Conservation (phyloP, 1,140 invertebrate genomes). For the Condylostylus longicornis region DNA sequence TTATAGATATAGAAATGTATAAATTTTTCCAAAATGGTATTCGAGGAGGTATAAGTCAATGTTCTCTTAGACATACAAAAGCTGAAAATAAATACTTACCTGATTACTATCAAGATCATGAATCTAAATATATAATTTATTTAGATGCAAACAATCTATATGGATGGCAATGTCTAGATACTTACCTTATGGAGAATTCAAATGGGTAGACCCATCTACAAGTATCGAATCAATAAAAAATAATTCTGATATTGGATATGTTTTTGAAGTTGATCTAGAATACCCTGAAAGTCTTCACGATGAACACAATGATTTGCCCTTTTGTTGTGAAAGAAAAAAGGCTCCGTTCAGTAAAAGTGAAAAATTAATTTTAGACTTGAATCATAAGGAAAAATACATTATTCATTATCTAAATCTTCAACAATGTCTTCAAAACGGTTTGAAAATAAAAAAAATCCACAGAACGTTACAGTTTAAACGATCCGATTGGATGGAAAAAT, state of each 20-base stretch:
- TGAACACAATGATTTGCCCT: too few species aligned
- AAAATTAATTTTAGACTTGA: too few species aligned
- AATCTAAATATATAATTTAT: conserved; percentile 14
- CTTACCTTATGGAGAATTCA: conserved; percentile 22
- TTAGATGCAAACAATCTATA: conserved; percentile 22
- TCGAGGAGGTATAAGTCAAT: conserved; percentile 28
- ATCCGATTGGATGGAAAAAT: too few species aligned
- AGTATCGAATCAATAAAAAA: conserved; percentile 14
- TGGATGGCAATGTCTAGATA: conserved; percentile 27
- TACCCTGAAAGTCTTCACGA: too few species aligned
- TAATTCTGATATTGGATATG: conserved; percentile 20
- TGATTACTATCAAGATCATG: conserved; percentile 9
- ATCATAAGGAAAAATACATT: too few species aligned
- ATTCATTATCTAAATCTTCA: too few species aligned
- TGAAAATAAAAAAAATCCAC: too few species aligned
- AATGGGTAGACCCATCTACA: conserved; percentile 10
- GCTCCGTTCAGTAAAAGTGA: too few species aligned
- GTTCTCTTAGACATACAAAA: conserved; percentile 18
- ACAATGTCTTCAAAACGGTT: too few species aligned
- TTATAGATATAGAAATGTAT: conserved; percentile 31
- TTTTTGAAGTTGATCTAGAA: too few species aligned
- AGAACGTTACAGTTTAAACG: too few species aligned
- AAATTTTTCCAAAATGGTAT: conserved; percentile 27
- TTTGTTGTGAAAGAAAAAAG: too few species aligned
- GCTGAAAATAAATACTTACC: conserved; percentile 28